Conservation (phyloP, 2,797 vertebrate species). For the Falco biarmicus region DNA sequence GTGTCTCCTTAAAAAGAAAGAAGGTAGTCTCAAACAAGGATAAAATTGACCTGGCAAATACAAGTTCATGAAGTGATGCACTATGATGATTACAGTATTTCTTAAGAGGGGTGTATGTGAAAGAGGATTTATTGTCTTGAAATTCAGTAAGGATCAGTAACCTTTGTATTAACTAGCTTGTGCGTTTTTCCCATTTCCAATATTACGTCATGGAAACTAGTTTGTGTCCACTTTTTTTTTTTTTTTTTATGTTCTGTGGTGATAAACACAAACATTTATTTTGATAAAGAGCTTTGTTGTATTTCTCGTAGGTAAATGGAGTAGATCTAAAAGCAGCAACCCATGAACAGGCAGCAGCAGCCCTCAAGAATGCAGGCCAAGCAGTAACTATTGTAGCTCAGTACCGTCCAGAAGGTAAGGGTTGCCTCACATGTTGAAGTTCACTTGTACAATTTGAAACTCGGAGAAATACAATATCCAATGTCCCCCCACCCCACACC, state of each 20-base stretch:
- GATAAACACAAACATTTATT: neutral
- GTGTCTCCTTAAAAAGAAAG: neutral
- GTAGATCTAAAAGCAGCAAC: constrained; percentile 92
- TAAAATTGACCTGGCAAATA: neutral
- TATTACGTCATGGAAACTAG: neutral
- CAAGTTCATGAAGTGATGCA: neutral
- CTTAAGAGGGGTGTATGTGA: neutral
- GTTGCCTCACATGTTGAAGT: neutral
- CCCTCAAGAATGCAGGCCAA: constrained; percentile 96
- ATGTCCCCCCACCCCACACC: neutral
- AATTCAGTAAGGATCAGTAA: neutral
- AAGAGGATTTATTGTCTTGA: neutral
- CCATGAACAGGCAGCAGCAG: constrained; percentile 93
- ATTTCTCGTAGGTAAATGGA: constrained; percentile 88
- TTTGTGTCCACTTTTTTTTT: neutral
- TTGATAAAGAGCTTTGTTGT: constrained; percentile 3
- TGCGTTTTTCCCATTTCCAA: too few relatives aligned
- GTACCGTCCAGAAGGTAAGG: constrained; percentile 94
- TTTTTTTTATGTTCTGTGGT: neutral
- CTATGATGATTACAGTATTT: neutral
- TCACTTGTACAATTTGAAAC: neutral
- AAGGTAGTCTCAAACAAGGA: neutral
- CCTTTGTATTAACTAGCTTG: neutral
- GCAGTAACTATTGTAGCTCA: constrained; percentile 94
- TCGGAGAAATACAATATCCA: neutral